These are phyloP conservation scores for Pelochelys cantorii DNA, from an alignment of 2,797 vertebrate species.

Conservation along the genomic window DNA sequence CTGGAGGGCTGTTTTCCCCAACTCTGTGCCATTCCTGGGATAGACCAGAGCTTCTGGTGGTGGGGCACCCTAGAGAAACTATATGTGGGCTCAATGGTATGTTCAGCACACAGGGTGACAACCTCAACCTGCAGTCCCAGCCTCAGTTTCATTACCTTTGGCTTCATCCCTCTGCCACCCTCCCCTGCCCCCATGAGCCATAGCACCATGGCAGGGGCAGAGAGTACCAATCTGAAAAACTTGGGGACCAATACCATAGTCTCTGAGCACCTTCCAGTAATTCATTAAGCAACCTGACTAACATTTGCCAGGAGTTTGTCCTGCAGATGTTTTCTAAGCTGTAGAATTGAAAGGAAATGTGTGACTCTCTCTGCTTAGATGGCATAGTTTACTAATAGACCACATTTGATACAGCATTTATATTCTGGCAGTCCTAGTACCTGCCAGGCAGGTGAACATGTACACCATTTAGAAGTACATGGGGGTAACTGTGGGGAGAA, in stretches of 20 bases:
- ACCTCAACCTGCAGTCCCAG: no score
- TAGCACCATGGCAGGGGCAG: no score
- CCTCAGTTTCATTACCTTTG: no score
- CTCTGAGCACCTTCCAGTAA: background rate
- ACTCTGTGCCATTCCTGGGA: no score
- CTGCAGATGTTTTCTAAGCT: background rate
- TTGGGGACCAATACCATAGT: background rate
- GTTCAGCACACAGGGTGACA: no score
- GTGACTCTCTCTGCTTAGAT: background rate
- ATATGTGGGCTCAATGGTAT: no score
- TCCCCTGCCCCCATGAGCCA: no score
- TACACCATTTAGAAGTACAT: background rate
- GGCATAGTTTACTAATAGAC: background rate
- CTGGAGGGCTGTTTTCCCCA: no score
- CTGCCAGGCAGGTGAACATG: background rate
- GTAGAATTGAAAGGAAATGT: slow-evolving; percentile 16
- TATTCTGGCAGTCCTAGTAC: background rate
- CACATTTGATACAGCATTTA: background rate
- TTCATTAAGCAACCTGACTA: background rate
- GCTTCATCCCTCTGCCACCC: no score
- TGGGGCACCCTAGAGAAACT: no score
- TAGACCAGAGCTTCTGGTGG: no score
- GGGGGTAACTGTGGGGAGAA: background rate
- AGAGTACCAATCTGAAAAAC: no score
- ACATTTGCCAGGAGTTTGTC: background rate